These are phyloP conservation scores for Drosophila differens DNA, from an alignment of 2,888 invertebrate genomes.

Conservation along the genomic window DNA sequence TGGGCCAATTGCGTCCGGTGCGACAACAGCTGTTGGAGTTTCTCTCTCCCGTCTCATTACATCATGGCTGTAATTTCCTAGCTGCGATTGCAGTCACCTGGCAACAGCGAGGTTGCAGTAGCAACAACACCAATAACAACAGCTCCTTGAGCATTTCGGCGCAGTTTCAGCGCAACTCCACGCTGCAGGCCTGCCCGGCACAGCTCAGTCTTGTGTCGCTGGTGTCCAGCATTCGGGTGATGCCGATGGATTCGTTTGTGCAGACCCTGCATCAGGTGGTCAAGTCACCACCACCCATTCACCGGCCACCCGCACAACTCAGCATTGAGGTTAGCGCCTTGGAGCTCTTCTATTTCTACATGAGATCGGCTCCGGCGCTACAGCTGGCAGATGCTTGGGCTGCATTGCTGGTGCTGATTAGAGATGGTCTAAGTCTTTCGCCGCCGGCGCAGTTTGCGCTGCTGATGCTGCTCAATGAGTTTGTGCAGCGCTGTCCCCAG, in stretches of 20 bases:
- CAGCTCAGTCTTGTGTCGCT: slow-evolving; percentile 92
- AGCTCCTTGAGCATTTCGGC: slow-evolving; percentile 71
- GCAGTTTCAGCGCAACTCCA: slow-evolving; percentile 83
- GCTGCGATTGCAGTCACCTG: slow-evolving; percentile 94
- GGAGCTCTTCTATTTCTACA: slow-evolving; percentile 92
- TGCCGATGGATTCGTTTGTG: slow-evolving; percentile 93
- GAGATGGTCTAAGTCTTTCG: slow-evolving; percentile 90
- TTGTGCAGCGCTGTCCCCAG: slow-evolving; percentile 91
- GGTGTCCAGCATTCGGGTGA: slow-evolving; percentile 92
- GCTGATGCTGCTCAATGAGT: slow-evolving; percentile 92
- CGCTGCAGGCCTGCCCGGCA: slow-evolving; percentile 88
- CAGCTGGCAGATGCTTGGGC: slow-evolving; percentile 92
- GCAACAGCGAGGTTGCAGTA: slow-evolving; percentile 88
- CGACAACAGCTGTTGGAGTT: slow-evolving; percentile 93
- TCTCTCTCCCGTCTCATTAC: slow-evolving; percentile 92
- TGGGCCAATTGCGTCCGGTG: slow-evolving; percentile 86
- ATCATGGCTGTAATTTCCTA: slow-evolving; percentile 92
- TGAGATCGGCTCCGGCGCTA: slow-evolving; percentile 89
- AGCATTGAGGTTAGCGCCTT: slow-evolving; percentile 92
- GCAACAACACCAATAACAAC: slow-evolving; percentile 77
- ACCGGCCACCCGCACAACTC: slow-evolving; percentile 87
- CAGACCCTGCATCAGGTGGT: slow-evolving; percentile 93
- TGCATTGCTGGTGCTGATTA: slow-evolving; percentile 90
- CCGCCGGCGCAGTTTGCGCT: slow-evolving; percentile 93
- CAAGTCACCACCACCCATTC: slow-evolving; percentile 89